These are phyloP conservation scores for Thunnus maccoyii DNA, from an alignment of 2,113 vertebrate species.

Conservation along the genomic window DNA sequence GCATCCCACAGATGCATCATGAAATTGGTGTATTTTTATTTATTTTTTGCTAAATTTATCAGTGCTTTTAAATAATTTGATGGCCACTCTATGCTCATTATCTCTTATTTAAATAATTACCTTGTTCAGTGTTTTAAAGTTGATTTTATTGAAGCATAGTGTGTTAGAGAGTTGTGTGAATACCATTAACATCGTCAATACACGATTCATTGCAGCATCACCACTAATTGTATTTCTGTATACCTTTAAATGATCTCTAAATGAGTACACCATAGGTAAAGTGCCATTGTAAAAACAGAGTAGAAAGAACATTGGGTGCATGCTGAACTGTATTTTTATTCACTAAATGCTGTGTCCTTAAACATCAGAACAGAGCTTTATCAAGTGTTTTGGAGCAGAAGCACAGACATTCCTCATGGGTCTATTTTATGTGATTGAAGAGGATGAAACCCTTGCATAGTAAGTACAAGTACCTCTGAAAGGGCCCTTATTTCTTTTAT, in stretches of 20 bases:
- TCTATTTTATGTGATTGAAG: background rate
- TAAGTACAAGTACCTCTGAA: background rate
- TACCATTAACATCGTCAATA: background rate
- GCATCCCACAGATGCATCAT: background rate
- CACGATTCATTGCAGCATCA: slow-evolving; percentile 6
- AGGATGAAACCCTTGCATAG: background rate
- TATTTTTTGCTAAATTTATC: background rate
- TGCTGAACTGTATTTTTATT: background rate
- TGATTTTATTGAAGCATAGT: slow-evolving; percentile 1
- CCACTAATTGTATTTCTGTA: background rate
- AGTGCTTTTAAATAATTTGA: background rate
- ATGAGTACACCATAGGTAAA: background rate
- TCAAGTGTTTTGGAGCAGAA: background rate
- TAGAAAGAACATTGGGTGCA: background rate
- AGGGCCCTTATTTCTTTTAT: background rate
- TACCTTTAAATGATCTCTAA: slow-evolving; percentile 11
- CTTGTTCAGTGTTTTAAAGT: slow-evolving; percentile 10
- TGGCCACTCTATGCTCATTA: slow-evolving; percentile 1
- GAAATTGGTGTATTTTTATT: background rate
- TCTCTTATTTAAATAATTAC: slow-evolving; percentile 22
- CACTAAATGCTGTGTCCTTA: background rate
- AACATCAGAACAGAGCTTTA: slow-evolving; percentile 11
- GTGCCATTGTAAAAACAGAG: background rate
- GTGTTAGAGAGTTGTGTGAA: background rate
- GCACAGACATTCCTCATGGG: background rate